A percentile compares a stretch with the other conserved stretches of the same genome.
Conservation (phyloP, 2,888 invertebrate species). For the Nudaria mundana region DNA sequence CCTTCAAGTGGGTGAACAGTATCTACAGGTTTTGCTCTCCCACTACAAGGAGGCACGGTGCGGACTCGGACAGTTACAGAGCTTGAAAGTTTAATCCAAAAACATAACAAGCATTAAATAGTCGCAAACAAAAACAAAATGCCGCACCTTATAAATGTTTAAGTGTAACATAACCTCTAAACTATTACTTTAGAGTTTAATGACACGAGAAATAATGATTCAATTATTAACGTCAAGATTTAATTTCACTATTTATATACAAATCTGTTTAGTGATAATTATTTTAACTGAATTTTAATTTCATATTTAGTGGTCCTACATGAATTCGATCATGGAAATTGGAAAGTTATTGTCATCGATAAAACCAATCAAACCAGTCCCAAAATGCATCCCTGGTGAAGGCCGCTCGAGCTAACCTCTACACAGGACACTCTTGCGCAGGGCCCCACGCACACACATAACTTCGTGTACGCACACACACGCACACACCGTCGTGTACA, state of each 20-base stretch:
- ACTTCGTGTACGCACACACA: constrained; percentile 39
- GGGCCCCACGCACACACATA: constrained; percentile 56
- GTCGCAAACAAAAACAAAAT: constrained; percentile 40
- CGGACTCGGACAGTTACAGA: constrained; percentile 69
- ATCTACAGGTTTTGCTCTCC: constrained; percentile 81
- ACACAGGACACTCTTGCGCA: constrained; percentile 66
- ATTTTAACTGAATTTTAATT: too few species aligned
- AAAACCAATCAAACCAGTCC: constrained; percentile 60
- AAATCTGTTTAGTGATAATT: constrained; percentile 32
- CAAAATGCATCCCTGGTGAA: constrained; percentile 76
- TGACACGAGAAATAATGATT: not conserved
- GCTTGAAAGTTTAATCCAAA: constrained; percentile 72
- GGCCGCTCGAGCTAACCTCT: constrained; percentile 72
- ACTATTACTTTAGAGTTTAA: constrained; percentile 19
- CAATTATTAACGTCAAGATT: not conserved
- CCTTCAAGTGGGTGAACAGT: constrained; percentile 71
- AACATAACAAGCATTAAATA: constrained; percentile 59
- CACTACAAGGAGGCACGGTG: constrained; percentile 75
- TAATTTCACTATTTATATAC: constrained; percentile 13
- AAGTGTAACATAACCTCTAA: constrained; percentile 28
- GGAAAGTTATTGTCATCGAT: constrained; percentile 41
- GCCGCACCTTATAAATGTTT: constrained; percentile 16
- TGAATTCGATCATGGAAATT: too few species aligned
- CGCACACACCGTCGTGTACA: constrained; percentile 43
- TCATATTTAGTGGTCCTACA: too few species aligned